Base-by-base conservation (phyloP, 92 coral and sea anemone species). In the Isaurus tuberculatus region DNA sequence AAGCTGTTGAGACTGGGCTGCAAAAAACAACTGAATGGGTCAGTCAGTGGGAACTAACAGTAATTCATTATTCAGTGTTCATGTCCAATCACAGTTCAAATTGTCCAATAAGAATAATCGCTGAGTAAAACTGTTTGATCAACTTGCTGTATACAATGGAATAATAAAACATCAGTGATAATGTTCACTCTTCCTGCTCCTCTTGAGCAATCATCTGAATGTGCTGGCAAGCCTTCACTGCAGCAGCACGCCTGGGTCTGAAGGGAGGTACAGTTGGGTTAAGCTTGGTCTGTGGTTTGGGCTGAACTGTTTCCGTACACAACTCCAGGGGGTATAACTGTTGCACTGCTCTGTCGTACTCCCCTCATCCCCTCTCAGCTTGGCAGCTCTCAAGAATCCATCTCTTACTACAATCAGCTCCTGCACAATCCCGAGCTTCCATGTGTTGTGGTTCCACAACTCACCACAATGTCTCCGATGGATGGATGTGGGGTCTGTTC, bases 221-320 rank as follows among this genome's bases (percentile, higher is more conserved):
- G 48, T 44, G 75, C 53, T 22, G 48, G 75, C 53, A 0, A 43
- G 75, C 51, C 22, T 19, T 70, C 46, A 70, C 44, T 30, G 75
- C 75, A 43, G 75, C 75, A 70, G 46, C 75, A 4, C 75, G 75
- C 53, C 75, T 28, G 53, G 75, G 75, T 43, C 48, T 28, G 75
- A 70, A 70, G 7, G 75, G 46, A 15, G 44, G 75, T 70, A 11
- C 16, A 28, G 75, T 30, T 70, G 75, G 75, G 53, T 70, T 70
- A 31, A 70, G 75, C 75, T 34, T 20, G 26, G 3, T 34, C 36
- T 31, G 43, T 20, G 75, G 75, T 11, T 61, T 61, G 32, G 68
- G 16, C 14, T 61, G 75, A 22, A 34, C 53, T 13, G 7, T 31
- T 0, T 70, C 75, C 46, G 22, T 22, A 43, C 44, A n/a, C n/a